Conservation (phyloP, 2,797 vertebrate genomes). For the Gymnopithys bicolor region DNA sequence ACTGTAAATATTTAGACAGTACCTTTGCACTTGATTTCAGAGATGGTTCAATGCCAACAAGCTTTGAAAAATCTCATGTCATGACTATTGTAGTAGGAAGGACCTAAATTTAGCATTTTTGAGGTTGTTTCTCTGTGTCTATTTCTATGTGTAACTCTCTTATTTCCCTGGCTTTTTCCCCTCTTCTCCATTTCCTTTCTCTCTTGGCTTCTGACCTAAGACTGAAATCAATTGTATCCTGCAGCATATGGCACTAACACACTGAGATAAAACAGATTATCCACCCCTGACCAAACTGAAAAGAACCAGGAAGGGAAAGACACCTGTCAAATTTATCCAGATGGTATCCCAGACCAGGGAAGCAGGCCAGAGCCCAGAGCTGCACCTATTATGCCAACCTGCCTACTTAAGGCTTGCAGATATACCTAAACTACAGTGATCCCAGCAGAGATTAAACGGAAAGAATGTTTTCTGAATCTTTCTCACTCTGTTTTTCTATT, state of each 20-base stretch:
- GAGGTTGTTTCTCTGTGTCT: neutral
- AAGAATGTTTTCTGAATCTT: neutral
- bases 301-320: neutral
- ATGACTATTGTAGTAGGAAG: neutral
- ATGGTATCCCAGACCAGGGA: neutral
- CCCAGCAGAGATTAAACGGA: neutral
- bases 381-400: neutral
- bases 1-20: neutral
- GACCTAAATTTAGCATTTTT: neutral
- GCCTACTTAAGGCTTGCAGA: neutral
- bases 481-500: neutral
- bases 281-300: neutral
- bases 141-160: neutral
- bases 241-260: conserved; percentile 9
- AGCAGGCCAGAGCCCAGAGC: neutral
- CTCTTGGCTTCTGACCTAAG: conserved; percentile 14
- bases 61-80: neutral
- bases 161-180: fast-evolving
- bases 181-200: neutral
- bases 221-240: conserved; percentile 29
- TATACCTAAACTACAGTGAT: neutral
- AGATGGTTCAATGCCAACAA: neutral
- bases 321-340: neutral
- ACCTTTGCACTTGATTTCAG: neutral
- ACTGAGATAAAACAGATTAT: conserved; percentile 5